Percentiles rank a stretch among this genome's conserved stretches.
These are phyloP conservation scores for Pseudoips prasinana DNA, from an alignment of 2,888 invertebrate species.

Conservation along the genomic window DNA sequence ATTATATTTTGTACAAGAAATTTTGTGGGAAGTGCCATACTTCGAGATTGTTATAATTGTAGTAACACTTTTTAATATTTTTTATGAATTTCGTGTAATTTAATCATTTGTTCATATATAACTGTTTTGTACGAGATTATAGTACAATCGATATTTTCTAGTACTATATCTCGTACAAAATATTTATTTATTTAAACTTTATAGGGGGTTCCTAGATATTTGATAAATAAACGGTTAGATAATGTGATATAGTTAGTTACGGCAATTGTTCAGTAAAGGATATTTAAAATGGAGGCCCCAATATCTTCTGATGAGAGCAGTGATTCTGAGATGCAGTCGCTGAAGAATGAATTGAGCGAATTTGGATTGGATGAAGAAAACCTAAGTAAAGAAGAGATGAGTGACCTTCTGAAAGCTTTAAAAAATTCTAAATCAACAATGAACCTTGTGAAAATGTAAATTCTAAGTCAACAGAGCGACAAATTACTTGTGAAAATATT, in stretches of 20 bases:
- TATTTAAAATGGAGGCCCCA: constrained; percentile 37
- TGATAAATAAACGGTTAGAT: no score
- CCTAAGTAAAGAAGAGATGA: constrained; percentile 73
- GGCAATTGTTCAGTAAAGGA: background rate
- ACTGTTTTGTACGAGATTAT: no score
- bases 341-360: constrained; percentile 67
- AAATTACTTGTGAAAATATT: background rate
- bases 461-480: no score
- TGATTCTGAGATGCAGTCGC: constrained; percentile 64
- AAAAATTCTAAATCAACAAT: constrained; percentile 66
- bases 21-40: no score
- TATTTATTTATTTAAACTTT: no score
- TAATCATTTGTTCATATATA: no score
- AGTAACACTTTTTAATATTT: no score
- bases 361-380: constrained; percentile 73
- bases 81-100: no score
- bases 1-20: constrained; percentile 14
- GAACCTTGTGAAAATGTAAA: constrained; percentile 15
- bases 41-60: no score
- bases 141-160: no score
- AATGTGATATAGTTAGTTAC: background rate
- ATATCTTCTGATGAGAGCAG: constrained; percentile 68
- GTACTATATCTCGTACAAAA: no score
- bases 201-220: no score
- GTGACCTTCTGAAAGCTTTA: constrained; percentile 66